Evolutionary conservation across 1,140 invertebrate genomes (phyloP), one percentile per base, ranked within the genome.

Genomic region (Dreissena rostriformis): DNA sequence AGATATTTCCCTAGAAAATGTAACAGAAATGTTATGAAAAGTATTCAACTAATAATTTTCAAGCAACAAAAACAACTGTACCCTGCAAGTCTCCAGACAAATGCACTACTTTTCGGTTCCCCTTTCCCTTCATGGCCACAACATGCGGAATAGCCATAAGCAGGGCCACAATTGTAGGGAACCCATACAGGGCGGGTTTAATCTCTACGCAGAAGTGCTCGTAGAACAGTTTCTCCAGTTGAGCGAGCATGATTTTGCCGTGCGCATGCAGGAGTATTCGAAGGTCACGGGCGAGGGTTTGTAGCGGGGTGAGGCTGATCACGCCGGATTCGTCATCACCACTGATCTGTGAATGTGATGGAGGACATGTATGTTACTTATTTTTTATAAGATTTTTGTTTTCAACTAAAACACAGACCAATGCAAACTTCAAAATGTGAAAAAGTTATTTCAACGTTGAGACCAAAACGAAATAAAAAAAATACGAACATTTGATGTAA

Each of bases 61-160:
- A 61, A 61, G 17, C 57, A 61, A 19, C 4, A 4, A 79, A 66
- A 17, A 65, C n/a, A n/a, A 17, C 76, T 70, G 39, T 81, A 91
- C 91, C 90, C 84, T 85, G 55, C 24, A 86, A 82, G 55, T 92
- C 85, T 22, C 76, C 57, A 55, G 88, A 89, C 11, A 93, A 84
- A 15, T 86, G 76, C 17, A 93, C 80, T 22, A 85, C 87, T 71
- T 87, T 90, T 39, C 90, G 89, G 5, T 86, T 77, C 19, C 89
- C 88, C 78, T 90, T 90, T 1, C 94, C 94, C 28, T 90, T 88
- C 1, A 95, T 77, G 12, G 82, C 81, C 14, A 96, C 94, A 19
- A 95, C 95, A 85, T 95, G 95, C 29, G 95, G 93, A 24, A 96
- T 91, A 14, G 95, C 93, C 87, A 95, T 94, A 7, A 96, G 92